phyloP scores from a whole-genome alignment of 2,888 invertebrate genomes.

The Euplagia quadripunctaria region DNA sequence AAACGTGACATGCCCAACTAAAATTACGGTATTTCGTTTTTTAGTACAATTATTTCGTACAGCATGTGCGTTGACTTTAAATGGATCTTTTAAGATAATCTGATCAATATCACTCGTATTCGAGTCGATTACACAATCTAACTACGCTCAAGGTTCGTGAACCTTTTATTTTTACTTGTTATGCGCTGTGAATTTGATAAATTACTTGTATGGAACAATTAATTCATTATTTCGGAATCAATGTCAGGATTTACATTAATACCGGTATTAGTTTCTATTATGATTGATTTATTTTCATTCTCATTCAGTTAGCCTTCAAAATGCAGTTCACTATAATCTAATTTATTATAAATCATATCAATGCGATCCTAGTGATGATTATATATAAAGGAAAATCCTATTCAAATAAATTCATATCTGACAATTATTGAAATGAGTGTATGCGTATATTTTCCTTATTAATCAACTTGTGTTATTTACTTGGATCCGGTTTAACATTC shows the following conservation, averaged over 20 bases:
- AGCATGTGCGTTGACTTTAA: constrained; percentile 55
- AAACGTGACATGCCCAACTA: constrained; percentile 64
- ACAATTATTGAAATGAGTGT: not conserved
- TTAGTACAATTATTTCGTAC: constrained; percentile 57
- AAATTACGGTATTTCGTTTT: constrained; percentile 61
- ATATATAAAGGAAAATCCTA: constrained; percentile 16
- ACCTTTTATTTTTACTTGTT: constrained; percentile 46
- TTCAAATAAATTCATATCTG: not conserved
- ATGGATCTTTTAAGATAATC: constrained; percentile 56
- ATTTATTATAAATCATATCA: constrained; percentile 4
- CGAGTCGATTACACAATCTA: constrained; percentile 53
- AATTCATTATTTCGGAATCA: constrained; percentile 37
- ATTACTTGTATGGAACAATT: constrained; percentile 40
- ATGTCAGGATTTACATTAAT: constrained; percentile 28
- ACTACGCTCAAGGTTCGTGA: constrained; percentile 52
- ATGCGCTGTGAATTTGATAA: constrained; percentile 49
- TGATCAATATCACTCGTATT: constrained; percentile 48
- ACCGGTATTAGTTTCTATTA: constrained; percentile 27
- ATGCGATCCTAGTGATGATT: not conserved
- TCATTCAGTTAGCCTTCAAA: not conserved
- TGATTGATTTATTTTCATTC: constrained; percentile 24
- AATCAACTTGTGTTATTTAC: constrained; percentile 11
- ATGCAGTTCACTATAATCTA: not conserved
- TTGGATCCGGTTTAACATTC: constrained; percentile 11
- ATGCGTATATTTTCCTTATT: constrained; percentile 11